Base-by-base conservation (phyloP, 1,140 invertebrate species). In the Macrobrachium rosenbergii region DNA sequence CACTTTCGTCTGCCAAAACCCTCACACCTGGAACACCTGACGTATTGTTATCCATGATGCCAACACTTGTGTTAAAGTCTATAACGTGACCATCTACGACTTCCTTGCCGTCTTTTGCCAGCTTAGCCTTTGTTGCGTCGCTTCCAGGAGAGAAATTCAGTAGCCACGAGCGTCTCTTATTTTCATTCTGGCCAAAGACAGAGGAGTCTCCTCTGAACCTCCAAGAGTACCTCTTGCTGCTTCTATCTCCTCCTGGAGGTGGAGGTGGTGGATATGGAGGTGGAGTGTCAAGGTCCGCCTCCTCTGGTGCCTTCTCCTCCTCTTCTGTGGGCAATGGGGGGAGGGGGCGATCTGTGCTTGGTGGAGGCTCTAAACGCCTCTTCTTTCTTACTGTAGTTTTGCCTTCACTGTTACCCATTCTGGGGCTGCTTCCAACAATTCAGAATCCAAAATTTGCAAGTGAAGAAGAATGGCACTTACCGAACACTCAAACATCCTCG, bases 31-130 rank as follows among this genome's bases (percentile, higher is more conserved):
- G 60, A 37, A 62, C 72, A 60, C 82, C 67, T 43, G 69, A 76
- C 52, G 7, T 52, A 52, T 52, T 8, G 17, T 62, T 58, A 59
- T 84, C 83, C 75, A 23, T 78, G 75, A 78, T 76, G 73, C 85
- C 78, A 58, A 45, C 79, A 76, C 78, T 67, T 62, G 69, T 72
- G 28, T 73, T 76, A 52, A 52, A 52, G 52, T 52, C 52, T 52
- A 52, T 52, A 28, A 73, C 59, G 23, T 87, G 78, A 73, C 58
- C 76, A 87, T 81, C 85, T 73, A 81, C 58, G 85, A 87, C 85
- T 75, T 87, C 85, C 85, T 87, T 87, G 81, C 85, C 85, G 78
- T 87, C 85, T 87, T 87, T 87, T 28, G 79, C 78, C 64, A 87
- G 60, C 75, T 80, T 80, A 63, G 63, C 60, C 69, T 73, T 87